phyloP scores from a whole-genome alignment of 2,113 vertebrate species.

The Anoplopoma fimbria region DNA sequence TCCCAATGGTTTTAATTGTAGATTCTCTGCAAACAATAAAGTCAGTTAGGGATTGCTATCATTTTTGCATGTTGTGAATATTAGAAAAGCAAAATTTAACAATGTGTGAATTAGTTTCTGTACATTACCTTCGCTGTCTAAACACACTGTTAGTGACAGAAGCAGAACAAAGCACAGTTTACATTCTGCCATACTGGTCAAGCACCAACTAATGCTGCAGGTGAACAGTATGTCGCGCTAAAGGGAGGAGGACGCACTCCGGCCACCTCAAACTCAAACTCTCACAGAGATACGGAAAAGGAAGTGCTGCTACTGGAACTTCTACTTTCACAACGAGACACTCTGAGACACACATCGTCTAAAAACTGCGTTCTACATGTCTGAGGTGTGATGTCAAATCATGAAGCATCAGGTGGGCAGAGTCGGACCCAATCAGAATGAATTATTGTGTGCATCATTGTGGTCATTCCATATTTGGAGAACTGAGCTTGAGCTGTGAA shows the following conservation, averaged over 20 bases:
- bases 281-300: neutral
- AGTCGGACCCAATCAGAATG: neutral
- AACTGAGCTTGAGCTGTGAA: neutral
- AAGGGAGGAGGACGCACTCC: neutral
- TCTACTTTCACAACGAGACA: neutral
- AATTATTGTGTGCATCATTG: neutral
- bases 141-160: neutral
- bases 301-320: neutral
- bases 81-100: neutral
- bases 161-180: conserved; percentile 19
- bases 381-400: neutral
- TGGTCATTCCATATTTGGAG: neutral
- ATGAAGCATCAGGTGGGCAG: neutral
- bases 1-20: neutral
- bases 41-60: neutral
- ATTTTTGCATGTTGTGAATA: neutral
- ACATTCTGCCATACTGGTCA: neutral
- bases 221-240: neutral
- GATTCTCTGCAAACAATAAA: conserved; percentile 1
- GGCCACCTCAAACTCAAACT: neutral
- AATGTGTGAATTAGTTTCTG: neutral
- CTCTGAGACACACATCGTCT: neutral
- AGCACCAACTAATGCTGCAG: too few species aligned
- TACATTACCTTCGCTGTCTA: conserved; percentile 22
- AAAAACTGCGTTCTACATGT: neutral